Percentiles rank a stretch among this genome's conserved stretches.
Evolutionary conservation across 2,797 vertebrate species (phyloP).

Genomic region (Mastacembelus armatus): DNA sequence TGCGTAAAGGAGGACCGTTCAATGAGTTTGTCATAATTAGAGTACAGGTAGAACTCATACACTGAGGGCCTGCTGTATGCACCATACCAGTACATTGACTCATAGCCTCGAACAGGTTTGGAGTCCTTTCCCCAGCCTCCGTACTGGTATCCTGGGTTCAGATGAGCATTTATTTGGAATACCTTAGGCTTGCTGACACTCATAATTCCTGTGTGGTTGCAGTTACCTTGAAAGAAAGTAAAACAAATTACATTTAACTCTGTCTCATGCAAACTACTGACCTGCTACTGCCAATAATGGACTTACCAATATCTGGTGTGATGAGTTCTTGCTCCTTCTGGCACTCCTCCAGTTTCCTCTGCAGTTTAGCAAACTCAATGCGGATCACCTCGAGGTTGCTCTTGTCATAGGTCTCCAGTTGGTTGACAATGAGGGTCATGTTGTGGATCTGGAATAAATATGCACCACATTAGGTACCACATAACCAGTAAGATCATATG

Average conservation of each 20-base stretch:
- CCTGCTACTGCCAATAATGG: not conserved
- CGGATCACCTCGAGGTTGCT: constrained; percentile 73
- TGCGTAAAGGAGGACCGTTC: constrained; percentile 41
- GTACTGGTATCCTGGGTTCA: constrained; percentile 25
- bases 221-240: constrained; percentile 54
- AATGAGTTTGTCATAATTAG: constrained; percentile 52
- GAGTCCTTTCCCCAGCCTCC: constrained; percentile 65
- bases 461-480: not conserved
- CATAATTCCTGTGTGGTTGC: constrained; percentile 66
- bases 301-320: constrained; percentile 61
- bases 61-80: constrained; percentile 13
- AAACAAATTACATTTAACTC: not conserved
- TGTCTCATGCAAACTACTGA: not conserved
- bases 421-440: constrained; percentile 70
- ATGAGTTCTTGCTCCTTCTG: constrained; percentile 54
- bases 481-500: not conserved
- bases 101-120: constrained; percentile 47
- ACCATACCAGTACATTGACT: constrained; percentile 61
- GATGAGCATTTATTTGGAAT: constrained; percentile 52
- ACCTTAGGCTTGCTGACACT: constrained; percentile 54
- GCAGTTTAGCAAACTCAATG: constrained; percentile 70
- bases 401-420: constrained; percentile 70
- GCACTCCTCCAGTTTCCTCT: constrained; percentile 74
- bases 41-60: constrained; percentile 50
- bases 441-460: constrained; percentile 84